A percentile compares a stretch with the other conserved stretches of the same genome.
Evolutionary conservation across 2,797 vertebrate genomes (phyloP).

Genomic region (Xenopus petersii): DNA sequence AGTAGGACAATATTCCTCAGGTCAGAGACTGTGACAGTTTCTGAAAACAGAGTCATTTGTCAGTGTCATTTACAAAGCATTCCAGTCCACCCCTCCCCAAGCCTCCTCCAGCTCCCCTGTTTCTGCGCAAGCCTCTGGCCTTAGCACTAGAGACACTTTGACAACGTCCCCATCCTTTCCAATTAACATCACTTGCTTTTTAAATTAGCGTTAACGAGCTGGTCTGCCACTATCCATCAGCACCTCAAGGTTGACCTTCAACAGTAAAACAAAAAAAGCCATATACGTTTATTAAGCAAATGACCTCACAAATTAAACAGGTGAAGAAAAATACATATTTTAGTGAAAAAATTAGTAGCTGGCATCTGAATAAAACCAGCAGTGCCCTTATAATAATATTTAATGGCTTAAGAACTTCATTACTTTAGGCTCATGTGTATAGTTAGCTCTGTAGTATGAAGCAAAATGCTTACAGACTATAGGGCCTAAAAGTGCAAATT

Average conservation of each 20-base stretch:
- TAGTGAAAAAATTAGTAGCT: not conserved
- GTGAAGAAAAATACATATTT: not conserved
- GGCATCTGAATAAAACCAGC: too few species aligned
- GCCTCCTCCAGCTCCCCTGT: conserved; percentile 19
- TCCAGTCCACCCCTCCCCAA: not conserved
- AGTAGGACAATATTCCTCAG: conserved; percentile 40
- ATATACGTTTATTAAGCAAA: conserved; percentile 18
- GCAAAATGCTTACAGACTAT: too few species aligned
- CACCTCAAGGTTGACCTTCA: conserved; percentile 41
- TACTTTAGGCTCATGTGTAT: too few species aligned
- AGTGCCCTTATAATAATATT: too few species aligned
- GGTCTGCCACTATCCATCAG: conserved; percentile 42
- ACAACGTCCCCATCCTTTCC: conserved; percentile 44
- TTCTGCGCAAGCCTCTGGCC: conserved; percentile 30
- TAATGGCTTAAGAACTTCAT: too few species aligned
- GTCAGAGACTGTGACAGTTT: conserved; percentile 41
- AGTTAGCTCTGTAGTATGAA: too few species aligned
- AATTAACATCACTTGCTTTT: conserved; percentile 46
- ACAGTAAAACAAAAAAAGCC: conserved; percentile 11
- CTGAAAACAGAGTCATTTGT: conserved; percentile 42
- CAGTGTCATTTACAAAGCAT: conserved; percentile 34
- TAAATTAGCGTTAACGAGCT: conserved; percentile 48
- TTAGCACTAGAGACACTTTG: conserved; percentile 41
- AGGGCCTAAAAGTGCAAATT: too few species aligned
- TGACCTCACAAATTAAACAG: not conserved